These are phyloP conservation scores for Eptatretus burgeri DNA, from an alignment of 2,113 vertebrate genomes.

Conservation along the genomic window DNA sequence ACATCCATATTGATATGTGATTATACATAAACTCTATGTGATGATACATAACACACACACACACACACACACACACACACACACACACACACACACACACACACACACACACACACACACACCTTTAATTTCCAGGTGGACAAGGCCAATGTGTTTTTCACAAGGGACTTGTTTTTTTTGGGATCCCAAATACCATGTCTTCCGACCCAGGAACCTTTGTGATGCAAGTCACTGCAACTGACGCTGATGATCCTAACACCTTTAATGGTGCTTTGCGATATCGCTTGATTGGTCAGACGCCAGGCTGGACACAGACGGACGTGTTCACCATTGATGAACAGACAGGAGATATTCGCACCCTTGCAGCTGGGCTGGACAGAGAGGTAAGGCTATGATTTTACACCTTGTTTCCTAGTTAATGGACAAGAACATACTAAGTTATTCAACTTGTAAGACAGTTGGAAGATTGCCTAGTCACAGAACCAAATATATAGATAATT, in stretches of 20 bases:
- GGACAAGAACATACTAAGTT: too few species aligned
- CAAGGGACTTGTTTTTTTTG: too few species aligned
- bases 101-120: not conserved
- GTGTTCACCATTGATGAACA: constrained; percentile 2
- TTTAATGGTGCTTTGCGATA: constrained; percentile 70
- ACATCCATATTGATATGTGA: not conserved
- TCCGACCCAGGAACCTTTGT: constrained; percentile 40
- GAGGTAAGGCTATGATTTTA: constrained; percentile 1
- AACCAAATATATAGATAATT: too few species aligned
- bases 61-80: not conserved
- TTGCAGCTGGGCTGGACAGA: not conserved
- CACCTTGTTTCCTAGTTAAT: not conserved
- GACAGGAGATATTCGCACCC: constrained; percentile 4
- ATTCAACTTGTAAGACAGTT: too few species aligned
- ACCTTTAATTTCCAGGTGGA: not conserved
- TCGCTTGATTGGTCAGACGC: constrained; percentile 61
- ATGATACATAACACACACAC: not conserved
- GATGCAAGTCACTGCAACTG: constrained; percentile 65
- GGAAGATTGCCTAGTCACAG: too few species aligned
- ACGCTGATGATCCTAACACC: constrained; percentile 51
- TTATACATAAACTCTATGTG: not conserved
- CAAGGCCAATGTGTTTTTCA: too few species aligned
- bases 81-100: not conserved
- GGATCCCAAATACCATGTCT: too few species aligned
- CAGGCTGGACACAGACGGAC: constrained; percentile 16